Base-by-base conservation (phyloP, 2,888 invertebrate genomes). In the Dorcus parallelipipedus region DNA sequence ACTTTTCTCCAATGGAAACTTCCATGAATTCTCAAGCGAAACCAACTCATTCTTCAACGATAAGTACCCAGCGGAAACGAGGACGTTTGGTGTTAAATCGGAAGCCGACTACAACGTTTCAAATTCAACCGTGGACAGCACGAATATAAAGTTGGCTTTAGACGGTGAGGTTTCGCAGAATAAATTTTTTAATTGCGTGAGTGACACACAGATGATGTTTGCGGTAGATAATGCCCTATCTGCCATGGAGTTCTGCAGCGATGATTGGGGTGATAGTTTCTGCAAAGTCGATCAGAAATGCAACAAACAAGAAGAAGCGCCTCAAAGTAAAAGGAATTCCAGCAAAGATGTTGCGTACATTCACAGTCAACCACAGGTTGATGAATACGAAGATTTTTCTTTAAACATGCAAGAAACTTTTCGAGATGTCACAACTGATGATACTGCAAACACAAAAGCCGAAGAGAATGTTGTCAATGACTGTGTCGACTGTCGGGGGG, bases 181-280 rank as follows among this genome's bases (percentile, higher is more conserved):
- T 57, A 50, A 39, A 39, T 50, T 53, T 47, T 49, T 60, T 39
- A 53, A 57, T 14, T 57, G 60, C 55, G 53, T 60, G 39, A 53
- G 52, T 38, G 62, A 64, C 20, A 61, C 60, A 6, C 64, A 64
- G 50, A 51, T 60, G 26, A 49, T 52, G 23, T 43, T 45, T 4
- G 61, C 56, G 10, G 60, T 43, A 2, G 64, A 64, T 49, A 50
- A 52, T 51, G 59, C 62, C 6, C 9, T 45, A 8, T 52, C 52
- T 9, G 42, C 38, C 42, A 42, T 42, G 17, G 42, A 42, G 2
- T 14, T 14, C 40, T 51, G 9, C 42, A 14, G 45, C 39, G 38
- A 47, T 9, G 10, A 26, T 39, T 41, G 43, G n/a, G 26, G 26
- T 20, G 53, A 33, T 7, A 7, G 26, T 33, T 33, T 33, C 26